These are phyloP conservation scores for Chaenogobius annularis DNA, from an alignment of 2,113 vertebrate genomes.

Conservation along the genomic window DNA sequence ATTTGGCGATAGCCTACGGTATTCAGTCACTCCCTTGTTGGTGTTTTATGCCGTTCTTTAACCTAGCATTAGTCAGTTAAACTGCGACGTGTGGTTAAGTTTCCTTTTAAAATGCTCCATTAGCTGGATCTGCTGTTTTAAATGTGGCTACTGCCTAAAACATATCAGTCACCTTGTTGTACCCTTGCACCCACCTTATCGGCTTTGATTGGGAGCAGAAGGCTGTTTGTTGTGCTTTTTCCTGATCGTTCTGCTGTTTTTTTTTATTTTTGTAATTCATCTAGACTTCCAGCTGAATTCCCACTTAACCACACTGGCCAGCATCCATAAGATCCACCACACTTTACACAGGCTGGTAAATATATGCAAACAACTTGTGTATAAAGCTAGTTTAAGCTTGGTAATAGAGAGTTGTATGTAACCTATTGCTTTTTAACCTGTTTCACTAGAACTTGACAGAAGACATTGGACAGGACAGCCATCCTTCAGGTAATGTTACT, in stretches of 20 bases:
- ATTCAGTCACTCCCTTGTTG: slow-evolving; percentile 46
- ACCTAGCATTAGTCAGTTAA: neutral
- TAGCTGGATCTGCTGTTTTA: neutral
- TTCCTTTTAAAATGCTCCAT: neutral
- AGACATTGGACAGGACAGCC: slow-evolving; percentile 93
- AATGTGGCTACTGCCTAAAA: slow-evolving; percentile 27
- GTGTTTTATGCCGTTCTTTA: slow-evolving; percentile 18
- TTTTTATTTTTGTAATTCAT: slow-evolving; percentile 31
- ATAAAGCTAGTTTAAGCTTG: slow-evolving; percentile 27
- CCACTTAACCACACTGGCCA: slow-evolving; percentile 98
- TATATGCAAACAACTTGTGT: slow-evolving; percentile 33
- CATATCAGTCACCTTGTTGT: slow-evolving; percentile 56
- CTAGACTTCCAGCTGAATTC: slow-evolving; percentile 97
- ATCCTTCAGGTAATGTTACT: slow-evolving; percentile 86
- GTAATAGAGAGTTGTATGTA: neutral
- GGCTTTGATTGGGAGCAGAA: slow-evolving; percentile 15
- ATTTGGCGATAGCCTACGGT: slow-evolving; percentile 34
- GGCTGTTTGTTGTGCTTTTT: slow-evolving; percentile 13
- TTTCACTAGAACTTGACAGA: slow-evolving; percentile 91
- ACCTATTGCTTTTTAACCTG: slow-evolving; percentile 12
- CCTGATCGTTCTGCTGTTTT: slow-evolving; percentile 1
- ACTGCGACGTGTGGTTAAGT: neutral
- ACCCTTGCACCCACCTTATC: slow-evolving; percentile 21
- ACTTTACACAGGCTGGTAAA: slow-evolving; percentile 99
- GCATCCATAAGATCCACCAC: slow-evolving; percentile 99